phyloP scores from a whole-genome alignment of 1,140 invertebrate species.

The Euura lappo region DNA sequence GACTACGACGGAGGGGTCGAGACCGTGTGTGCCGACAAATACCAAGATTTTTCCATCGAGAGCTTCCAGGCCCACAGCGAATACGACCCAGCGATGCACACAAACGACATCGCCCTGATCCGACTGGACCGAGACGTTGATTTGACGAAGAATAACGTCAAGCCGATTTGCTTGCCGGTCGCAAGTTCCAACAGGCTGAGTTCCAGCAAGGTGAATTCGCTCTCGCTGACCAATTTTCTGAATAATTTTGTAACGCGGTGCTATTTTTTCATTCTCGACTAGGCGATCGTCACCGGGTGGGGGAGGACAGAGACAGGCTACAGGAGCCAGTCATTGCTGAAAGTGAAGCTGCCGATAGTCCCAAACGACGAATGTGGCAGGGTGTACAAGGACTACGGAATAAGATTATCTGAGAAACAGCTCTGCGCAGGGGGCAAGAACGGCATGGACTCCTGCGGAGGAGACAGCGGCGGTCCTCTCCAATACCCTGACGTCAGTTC shows the following conservation, averaged over 20 bases:
- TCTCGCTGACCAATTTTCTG: not conserved
- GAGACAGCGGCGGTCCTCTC: slow-evolving; percentile 64
- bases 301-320: slow-evolving; percentile 62
- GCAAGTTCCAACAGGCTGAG: slow-evolving; percentile 36
- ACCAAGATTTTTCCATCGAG: slow-evolving; percentile 67
- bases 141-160: slow-evolving; percentile 57
- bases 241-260: not conserved
- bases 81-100: slow-evolving; percentile 55
- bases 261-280: not conserved
- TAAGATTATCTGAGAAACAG: slow-evolving; percentile 57
- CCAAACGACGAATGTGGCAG: slow-evolving; percentile 53
- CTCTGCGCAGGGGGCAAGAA: slow-evolving; percentile 66
- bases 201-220: slow-evolving; percentile 34
- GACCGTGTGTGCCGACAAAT: slow-evolving; percentile 61
- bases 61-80: slow-evolving; percentile 61
- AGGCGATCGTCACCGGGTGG: slow-evolving; percentile 65
- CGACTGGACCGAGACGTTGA: slow-evolving; percentile 60
- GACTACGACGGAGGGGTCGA: slow-evolving; percentile 51
- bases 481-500: slow-evolving; percentile 37
- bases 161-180: slow-evolving; percentile 66
- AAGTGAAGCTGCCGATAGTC: slow-evolving; percentile 59
- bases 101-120: slow-evolving; percentile 71
- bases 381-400: slow-evolving; percentile 45
- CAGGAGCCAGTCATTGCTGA: slow-evolving; percentile 57
- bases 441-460: slow-evolving; percentile 54